A percentile compares a stretch with the other conserved stretches of the same genome.
Evolutionary conservation across 2,888 invertebrate genomes (phyloP).

Genomic region (Leptopilina syphax): DNA sequence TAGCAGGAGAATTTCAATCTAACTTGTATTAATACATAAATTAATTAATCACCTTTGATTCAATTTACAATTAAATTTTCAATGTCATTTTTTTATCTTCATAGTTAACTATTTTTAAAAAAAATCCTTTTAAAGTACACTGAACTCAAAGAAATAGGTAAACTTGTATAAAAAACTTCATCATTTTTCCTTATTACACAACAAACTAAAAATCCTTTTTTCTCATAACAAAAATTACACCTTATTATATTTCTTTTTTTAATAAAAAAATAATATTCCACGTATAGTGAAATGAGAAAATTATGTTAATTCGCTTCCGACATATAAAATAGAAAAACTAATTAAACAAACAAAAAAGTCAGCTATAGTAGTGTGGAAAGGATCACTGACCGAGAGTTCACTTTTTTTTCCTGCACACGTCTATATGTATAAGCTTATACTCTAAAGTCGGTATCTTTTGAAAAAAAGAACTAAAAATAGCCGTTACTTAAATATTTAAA

Average conservation of each 20-base stretch:
- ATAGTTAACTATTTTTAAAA: neutral
- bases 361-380: neutral
- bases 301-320: slow-evolving; percentile 24
- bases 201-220: no score
- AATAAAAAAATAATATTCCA: no score
- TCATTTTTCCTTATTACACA: no score
- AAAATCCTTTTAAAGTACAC: neutral
- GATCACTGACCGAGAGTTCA: slow-evolving; percentile 19
- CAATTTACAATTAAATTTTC: neutral
- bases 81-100: neutral
- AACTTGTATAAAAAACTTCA: no score
- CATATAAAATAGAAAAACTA: slow-evolving; percentile 17
- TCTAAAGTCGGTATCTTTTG: neutral
- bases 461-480: neutral
- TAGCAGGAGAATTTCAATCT: neutral
- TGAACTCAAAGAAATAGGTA: neutral
- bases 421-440: neutral
- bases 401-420: neutral
- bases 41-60: slow-evolving; percentile 9
- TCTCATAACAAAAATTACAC: no score
- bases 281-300: neutral
- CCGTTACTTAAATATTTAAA: neutral
- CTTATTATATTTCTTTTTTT: no score
- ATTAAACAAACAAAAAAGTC: neutral
- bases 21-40: neutral